A percentile compares a stretch with the other conserved stretches of the same genome.
These are phyloP conservation scores for Drosophila bocki DNA, from an alignment of 1,140 invertebrate species.

Conservation along the genomic window DNA sequence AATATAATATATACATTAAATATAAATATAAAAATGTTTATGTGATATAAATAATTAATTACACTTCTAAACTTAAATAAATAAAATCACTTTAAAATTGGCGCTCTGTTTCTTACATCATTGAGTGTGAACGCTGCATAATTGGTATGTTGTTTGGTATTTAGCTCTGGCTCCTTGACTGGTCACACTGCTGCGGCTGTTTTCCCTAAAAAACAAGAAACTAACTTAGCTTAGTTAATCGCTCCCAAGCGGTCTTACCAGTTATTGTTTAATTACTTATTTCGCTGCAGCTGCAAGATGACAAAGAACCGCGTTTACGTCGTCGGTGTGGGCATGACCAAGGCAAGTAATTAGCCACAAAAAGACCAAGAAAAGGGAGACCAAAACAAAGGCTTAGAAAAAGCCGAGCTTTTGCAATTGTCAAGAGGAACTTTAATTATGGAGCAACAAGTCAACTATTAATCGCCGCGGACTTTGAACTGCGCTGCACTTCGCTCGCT, in stretches of 20 bases:
- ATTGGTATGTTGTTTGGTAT: background rate
- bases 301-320: constrained; percentile 91
- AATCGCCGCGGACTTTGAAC: constrained; percentile 71
- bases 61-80: too few species aligned
- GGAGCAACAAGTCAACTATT: constrained; percentile 20
- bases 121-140: background rate
- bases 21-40: too few species aligned
- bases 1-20: too few species aligned
- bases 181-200: constrained; percentile 11
- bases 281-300: constrained; percentile 72
- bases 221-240: constrained; percentile 31
- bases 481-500: constrained; percentile 59
- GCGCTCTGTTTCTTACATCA: background rate
- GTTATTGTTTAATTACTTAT: background rate
- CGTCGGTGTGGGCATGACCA: constrained; percentile 99
- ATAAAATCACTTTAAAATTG: background rate
- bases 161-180: background rate
- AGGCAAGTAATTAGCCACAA: constrained; percentile 86
- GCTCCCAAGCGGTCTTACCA: constrained; percentile 30
- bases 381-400: constrained; percentile 1
- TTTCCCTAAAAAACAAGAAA: constrained; percentile 1
- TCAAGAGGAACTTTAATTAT: constrained; percentile 8
- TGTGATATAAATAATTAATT: too few species aligned
- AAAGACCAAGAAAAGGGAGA: background rate
- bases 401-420: constrained; percentile 26